A percentile compares a stretch with the other conserved stretches of the same genome.
Conservation (phyloP, 2,888 invertebrate species). For the Oegoconia quadripuncta region DNA sequence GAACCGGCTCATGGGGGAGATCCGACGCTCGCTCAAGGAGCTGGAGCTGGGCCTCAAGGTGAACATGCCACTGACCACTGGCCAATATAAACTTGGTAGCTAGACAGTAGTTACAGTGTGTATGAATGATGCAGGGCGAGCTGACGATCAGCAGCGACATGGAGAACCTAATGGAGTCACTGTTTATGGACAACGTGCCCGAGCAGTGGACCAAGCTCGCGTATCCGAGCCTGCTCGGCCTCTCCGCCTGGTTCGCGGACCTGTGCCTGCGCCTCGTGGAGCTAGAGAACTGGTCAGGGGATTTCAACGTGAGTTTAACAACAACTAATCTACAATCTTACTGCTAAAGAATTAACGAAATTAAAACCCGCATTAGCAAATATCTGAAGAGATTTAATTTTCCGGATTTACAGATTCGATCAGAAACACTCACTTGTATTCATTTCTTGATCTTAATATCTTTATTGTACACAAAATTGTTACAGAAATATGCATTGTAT, state of each 20-base stretch:
- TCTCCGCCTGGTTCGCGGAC: conserved; percentile 94
- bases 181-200: conserved; percentile 96
- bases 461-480: too few species aligned
- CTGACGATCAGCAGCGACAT: conserved; percentile 94
- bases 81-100: too few species aligned
- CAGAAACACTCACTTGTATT: too few species aligned
- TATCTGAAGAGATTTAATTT: too few species aligned
- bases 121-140: conserved; percentile 83
- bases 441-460: too few species aligned
- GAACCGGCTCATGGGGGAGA: conserved; percentile 91
- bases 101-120: too few species aligned
- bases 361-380: too few species aligned
- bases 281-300: conserved; percentile 92
- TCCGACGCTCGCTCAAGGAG: conserved; percentile 89
- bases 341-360: too few species aligned
- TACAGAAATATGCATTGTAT: too few species aligned
- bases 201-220: conserved; percentile 91
- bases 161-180: conserved; percentile 90
- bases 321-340: too few species aligned
- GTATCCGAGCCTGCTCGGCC: conserved; percentile 91
- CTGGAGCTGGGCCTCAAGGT: conserved; percentile 93
- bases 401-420: too few species aligned
- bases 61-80: too few species aligned
- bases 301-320: conserved; percentile 81
- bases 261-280: conserved; percentile 88